These are phyloP conservation scores for Perca fluviatilis DNA, from an alignment of 2,113 vertebrate genomes.

Conservation along the genomic window DNA sequence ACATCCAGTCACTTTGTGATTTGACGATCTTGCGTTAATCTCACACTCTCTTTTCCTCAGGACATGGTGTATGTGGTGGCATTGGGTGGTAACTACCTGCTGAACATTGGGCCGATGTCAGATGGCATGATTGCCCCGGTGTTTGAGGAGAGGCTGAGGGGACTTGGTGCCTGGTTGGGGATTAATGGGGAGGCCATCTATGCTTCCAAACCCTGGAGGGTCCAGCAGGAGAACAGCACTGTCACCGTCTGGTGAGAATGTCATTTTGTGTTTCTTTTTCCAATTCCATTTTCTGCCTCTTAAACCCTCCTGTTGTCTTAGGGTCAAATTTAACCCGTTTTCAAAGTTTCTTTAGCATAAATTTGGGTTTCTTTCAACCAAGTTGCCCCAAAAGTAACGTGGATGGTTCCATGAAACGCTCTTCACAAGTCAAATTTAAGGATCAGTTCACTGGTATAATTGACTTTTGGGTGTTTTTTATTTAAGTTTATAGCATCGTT, in stretches of 20 bases:
- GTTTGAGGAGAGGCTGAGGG: slow-evolving; percentile 90
- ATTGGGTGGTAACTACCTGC: slow-evolving; percentile 92
- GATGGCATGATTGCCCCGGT: slow-evolving; percentile 89
- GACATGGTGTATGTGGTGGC: slow-evolving; percentile 89
- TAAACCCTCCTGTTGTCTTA: too few species aligned
- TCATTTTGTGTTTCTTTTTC: background rate
- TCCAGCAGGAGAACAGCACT: slow-evolving; percentile 86
- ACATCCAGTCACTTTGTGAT: too few species aligned
- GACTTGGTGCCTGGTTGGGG: slow-evolving; percentile 88
- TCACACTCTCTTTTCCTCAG: slow-evolving; percentile 65
- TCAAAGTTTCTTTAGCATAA: too few species aligned
- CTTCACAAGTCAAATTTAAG: too few species aligned
- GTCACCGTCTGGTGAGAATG: slow-evolving; percentile 83
- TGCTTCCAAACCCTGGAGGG: slow-evolving; percentile 86
- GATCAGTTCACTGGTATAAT: too few species aligned
- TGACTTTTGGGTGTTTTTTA: too few species aligned
- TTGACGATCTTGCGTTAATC: background rate
- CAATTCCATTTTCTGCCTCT: background rate
- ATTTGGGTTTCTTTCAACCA: too few species aligned
- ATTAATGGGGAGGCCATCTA: slow-evolving; percentile 92
- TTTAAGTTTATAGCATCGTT: too few species aligned
- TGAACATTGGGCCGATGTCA: slow-evolving; percentile 90
- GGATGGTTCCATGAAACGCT: too few species aligned
- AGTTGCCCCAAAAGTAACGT: too few species aligned
- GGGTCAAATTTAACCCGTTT: too few species aligned